Conservation (phyloP, 1,140 invertebrate genomes). For the Listronotus oregonensis region DNA sequence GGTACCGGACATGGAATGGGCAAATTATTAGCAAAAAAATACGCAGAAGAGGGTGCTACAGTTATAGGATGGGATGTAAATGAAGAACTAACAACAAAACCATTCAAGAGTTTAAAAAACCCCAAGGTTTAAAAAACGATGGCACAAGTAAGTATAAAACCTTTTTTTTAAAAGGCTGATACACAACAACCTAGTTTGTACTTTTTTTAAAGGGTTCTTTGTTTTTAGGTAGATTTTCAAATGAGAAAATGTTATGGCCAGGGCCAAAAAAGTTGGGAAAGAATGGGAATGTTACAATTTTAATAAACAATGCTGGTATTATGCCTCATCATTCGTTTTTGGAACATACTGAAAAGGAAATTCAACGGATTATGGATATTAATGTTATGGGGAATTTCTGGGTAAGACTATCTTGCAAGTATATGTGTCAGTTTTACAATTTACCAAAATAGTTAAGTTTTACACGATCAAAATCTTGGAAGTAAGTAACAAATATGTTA, state of each 20-base stretch:
- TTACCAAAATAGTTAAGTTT: no score
- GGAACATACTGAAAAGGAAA: slow-evolving; percentile 68
- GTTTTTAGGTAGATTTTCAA: slow-evolving; percentile 63
- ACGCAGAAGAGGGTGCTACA: slow-evolving; percentile 76
- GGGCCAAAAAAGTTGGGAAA: slow-evolving; percentile 56
- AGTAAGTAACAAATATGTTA: no score
- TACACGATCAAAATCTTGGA: no score
- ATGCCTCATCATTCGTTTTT: slow-evolving; percentile 78
- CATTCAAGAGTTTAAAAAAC: slow-evolving; percentile 60
- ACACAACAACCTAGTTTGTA: no score
- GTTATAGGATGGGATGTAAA: slow-evolving; percentile 91
- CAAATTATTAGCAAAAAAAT: slow-evolving; percentile 79
- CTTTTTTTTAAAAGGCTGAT: background rate
- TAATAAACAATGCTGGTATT: slow-evolving; percentile 89
- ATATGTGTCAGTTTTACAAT: background rate
- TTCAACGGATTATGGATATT: slow-evolving; percentile 73
- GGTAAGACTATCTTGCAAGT: slow-evolving; percentile 60
- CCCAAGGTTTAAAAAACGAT: slow-evolving; percentile 56
- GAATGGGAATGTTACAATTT: slow-evolving; percentile 72
- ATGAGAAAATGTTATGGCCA: slow-evolving; percentile 58
- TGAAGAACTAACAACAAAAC: slow-evolving; percentile 71
- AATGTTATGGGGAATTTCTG: slow-evolving; percentile 83
- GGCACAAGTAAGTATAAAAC: slow-evolving; percentile 60
- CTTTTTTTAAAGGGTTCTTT: no score
- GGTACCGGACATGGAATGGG: slow-evolving; percentile 93